These are phyloP conservation scores for Tor tambroides DNA, from an alignment of 2,113 vertebrate species.

Conservation along the genomic window DNA sequence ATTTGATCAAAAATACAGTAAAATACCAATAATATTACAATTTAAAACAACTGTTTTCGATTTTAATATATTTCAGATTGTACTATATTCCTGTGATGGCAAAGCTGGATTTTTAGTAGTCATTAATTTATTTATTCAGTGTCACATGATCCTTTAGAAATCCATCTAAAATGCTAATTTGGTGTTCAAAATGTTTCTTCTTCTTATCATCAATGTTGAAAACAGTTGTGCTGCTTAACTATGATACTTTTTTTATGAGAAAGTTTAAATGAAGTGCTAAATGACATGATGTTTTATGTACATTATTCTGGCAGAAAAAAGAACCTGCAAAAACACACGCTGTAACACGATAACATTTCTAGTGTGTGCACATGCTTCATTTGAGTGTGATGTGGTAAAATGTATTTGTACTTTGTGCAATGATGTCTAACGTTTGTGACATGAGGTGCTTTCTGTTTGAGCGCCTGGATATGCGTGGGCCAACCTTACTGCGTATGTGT, in stretches of 20 bases:
- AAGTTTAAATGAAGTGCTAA: not conserved
- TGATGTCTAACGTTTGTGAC: slow-evolving; percentile 47
- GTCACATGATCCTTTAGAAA: not conserved
- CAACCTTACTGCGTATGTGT: slow-evolving; percentile 66
- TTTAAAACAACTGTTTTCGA: not conserved
- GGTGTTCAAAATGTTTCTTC: not conserved
- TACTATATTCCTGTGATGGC: not conserved
- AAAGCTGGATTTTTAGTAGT: not conserved
- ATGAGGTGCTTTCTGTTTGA: slow-evolving; percentile 1
- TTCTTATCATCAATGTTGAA: not conserved
- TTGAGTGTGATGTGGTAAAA: slow-evolving; percentile 20
- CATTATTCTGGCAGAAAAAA: not conserved
- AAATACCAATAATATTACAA: not conserved
- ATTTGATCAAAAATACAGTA: not conserved
- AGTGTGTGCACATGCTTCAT: not conserved
- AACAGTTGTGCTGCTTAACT: not conserved
- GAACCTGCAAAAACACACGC: not conserved
- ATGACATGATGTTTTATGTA: not conserved
- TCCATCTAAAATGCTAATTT: not conserved
- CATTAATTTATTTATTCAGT: not conserved
- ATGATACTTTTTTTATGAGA: not conserved
- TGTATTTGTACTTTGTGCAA: slow-evolving; percentile 8
- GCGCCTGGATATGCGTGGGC: slow-evolving; percentile 50
- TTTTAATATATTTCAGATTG: not conserved
- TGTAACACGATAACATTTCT: slow-evolving; percentile 12